Evolutionary conservation across 2,113 vertebrate species (phyloP).

Genomic region (Mormyrus lacerda): DNA sequence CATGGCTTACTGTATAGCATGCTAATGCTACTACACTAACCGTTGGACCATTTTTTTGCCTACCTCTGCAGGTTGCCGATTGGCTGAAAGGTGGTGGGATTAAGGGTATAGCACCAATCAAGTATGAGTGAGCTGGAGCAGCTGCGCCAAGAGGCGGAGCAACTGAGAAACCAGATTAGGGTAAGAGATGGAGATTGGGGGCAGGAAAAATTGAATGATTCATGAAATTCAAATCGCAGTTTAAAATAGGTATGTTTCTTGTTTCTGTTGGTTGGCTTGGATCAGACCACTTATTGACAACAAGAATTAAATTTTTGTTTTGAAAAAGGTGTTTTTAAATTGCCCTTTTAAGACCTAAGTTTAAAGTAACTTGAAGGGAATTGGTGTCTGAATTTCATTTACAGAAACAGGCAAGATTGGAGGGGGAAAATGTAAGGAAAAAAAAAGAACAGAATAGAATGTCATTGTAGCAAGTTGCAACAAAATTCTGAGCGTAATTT

Average conservation of each 20-base stretch:
- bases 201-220: neutral
- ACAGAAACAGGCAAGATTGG: neutral
- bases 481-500: neutral
- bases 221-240: neutral
- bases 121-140: constrained; percentile 90
- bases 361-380: neutral
- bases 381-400: neutral
- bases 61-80: constrained; percentile 43
- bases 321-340: neutral
- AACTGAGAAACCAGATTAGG: constrained; percentile 83
- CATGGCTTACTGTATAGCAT: neutral
- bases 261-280: neutral
- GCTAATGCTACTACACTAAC: neutral
- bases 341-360: neutral
- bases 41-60: neutral
- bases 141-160: constrained; percentile 85
- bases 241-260: neutral
- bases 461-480: neutral
- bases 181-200: constrained; percentile 47
- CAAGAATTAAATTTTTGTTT: neutral
- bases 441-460: neutral
- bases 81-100: constrained; percentile 44
- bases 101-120: constrained; percentile 44
- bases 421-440: neutral
- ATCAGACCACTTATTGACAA: neutral